These are phyloP conservation scores for Eledona agricola DNA, from an alignment of 2,888 invertebrate species.

Conservation along the genomic window DNA sequence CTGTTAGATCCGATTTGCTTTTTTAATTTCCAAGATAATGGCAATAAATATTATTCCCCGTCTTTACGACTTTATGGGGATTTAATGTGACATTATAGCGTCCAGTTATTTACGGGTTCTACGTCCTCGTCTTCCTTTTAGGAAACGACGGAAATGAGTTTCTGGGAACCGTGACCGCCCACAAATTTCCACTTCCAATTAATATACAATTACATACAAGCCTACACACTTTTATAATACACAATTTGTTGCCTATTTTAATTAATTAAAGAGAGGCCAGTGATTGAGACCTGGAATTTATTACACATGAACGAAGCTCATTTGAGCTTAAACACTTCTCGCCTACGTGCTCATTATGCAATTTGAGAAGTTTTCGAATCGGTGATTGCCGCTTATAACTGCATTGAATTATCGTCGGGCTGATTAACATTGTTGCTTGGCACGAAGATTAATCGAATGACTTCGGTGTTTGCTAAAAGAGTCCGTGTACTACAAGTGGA, in stretches of 20 bases:
- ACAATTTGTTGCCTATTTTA: slow-evolving; percentile 8
- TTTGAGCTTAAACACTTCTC: slow-evolving; percentile 6
- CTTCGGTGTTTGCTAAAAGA: neutral
- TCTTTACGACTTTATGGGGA: slow-evolving; percentile 22
- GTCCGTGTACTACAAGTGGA: slow-evolving; percentile 17
- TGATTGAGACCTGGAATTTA: slow-evolving; percentile 16
- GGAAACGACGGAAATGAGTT: too few relatives aligned
- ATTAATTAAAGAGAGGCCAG: slow-evolving; percentile 17
- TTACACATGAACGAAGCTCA: slow-evolving; percentile 6
- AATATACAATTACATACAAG: too few relatives aligned
- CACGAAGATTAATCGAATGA: slow-evolving; percentile 19
- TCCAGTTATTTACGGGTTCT: slow-evolving; percentile 19
- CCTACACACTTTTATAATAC: too few relatives aligned
- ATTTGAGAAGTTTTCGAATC: slow-evolving; percentile 1
- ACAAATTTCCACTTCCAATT: too few relatives aligned
- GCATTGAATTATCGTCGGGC: slow-evolving; percentile 1
- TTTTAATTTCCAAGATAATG: slow-evolving; percentile 14
- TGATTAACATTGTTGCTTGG: slow-evolving; percentile 1
- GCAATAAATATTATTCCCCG: slow-evolving; percentile 18
- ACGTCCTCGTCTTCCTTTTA: slow-evolving; percentile 5
- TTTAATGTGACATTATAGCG: slow-evolving; percentile 26
- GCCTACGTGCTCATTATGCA: slow-evolving; percentile 11
- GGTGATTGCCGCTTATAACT: too few relatives aligned
- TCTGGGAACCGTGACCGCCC: too few relatives aligned
- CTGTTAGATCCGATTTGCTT: too few relatives aligned